Conservation (phyloP, 2,888 invertebrate genomes). For the Parthenolecanium corni region DNA sequence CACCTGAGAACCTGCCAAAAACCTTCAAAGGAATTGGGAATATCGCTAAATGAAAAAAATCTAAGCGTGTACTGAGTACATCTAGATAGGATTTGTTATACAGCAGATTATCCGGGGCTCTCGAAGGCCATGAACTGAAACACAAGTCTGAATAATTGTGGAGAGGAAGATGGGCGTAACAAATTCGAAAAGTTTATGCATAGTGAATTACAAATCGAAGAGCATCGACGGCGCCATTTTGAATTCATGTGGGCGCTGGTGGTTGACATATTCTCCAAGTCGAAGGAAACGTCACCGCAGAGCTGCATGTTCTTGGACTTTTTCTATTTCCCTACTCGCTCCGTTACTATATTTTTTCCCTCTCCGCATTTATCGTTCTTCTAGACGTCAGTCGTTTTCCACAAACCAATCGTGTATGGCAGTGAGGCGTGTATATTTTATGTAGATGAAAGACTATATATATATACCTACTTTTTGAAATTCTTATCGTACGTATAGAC, state of each 20-base stretch:
- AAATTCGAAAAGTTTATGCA: slow-evolving; percentile 1
- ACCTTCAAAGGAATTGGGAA: no score
- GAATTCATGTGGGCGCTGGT: slow-evolving; percentile 2
- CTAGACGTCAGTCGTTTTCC: no score
- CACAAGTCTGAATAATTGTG: slow-evolving; percentile 8
- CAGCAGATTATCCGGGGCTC: neutral
- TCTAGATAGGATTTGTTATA: neutral
- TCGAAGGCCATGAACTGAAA: slow-evolving; percentile 11
- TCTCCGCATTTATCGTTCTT: no score
- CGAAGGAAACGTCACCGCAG: neutral
- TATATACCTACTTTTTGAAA: no score
- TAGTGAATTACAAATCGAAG: neutral
- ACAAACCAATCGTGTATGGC: no score
- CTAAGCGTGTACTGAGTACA: neutral
- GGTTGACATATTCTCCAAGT: slow-evolving; percentile 2
- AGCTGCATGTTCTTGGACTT: no score
- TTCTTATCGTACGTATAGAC: no score
- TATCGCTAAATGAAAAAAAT: neutral
- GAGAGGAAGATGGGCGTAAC: slow-evolving; percentile 10
- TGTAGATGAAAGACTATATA: no score
- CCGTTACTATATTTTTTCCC: no score
- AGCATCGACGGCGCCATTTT: neutral
- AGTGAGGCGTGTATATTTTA: no score
- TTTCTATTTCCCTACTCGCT: no score
- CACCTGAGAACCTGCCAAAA: no score